Base-by-base conservation (phyloP, 2,797 vertebrate genomes). In the Mormyrops attenuatus region DNA sequence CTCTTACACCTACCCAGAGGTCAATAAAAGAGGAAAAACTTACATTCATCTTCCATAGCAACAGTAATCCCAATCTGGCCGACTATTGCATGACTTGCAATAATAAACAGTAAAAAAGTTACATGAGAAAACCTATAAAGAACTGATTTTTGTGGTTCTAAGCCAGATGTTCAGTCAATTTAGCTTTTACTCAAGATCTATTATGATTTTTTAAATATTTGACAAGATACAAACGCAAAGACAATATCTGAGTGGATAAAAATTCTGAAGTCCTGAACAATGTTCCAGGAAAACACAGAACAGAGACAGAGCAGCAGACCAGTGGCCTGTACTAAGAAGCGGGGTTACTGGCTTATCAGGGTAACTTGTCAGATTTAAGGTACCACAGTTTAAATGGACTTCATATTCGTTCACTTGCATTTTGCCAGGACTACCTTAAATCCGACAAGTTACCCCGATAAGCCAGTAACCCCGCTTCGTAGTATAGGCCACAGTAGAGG, bases 81-180 rank as follows among this genome's bases (percentile, higher is more conserved):
- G 88, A 90, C 90, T 88, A 89, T 86, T 89, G 90, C 84, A 91
- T 85, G 73, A 57, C 86, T 90, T 89, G 17, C 47, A 89, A 88
- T 82, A 44, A 90, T 55, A 88, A 80, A 77, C 7, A 89, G 82
- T 30, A 88, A 85, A 34, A 4, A 60, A 60, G 44, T 41, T 20
- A 6, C 20, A 17, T 6, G 7, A 55, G 11, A 20, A 55, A 26
- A 80, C 22, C 20, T n/a, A 22, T 26, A 30, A 47, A 22, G 11
- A 86, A 52, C 38, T n/a, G 38, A 80, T 41, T 80, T 44, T 80
- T 80, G 49, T 53, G 2, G 22, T 30, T 26, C 84, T 17, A 13
- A 30, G 50, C 84, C 84, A 86, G 22, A 15, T 11, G n/a, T 52
- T 52, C n/a, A 22, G 41, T 82, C 38, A 11, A 50, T 52, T 44